phyloP scores from a whole-genome alignment of 2,797 vertebrate genomes.

The Amphiprion clarkii region DNA sequence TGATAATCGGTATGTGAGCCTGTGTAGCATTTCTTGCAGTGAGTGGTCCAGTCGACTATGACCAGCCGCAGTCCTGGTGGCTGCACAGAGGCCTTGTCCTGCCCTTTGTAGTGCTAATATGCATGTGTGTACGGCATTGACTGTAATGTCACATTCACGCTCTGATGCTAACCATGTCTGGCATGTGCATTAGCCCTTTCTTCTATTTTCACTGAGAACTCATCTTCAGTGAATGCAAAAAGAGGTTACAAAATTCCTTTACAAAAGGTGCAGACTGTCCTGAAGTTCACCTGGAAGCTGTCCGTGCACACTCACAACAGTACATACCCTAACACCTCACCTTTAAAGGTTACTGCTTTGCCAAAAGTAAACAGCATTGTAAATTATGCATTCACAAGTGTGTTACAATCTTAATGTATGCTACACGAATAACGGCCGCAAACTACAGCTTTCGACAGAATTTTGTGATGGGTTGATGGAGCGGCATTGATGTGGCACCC shows the following conservation, averaged over 20 bases:
- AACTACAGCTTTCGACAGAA: constrained; percentile 47
- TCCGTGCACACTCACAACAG: constrained; percentile 1
- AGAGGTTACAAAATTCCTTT: constrained; percentile 45
- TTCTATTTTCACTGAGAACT: constrained; percentile 58
- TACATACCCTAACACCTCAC: not conserved
- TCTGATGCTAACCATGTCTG: constrained; percentile 70
- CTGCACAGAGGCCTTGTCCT: constrained; percentile 18
- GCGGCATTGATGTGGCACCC: constrained; percentile 57
- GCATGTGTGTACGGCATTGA: constrained; percentile 40
- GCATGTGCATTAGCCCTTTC: constrained; percentile 70
- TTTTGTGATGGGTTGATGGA: constrained; percentile 66
- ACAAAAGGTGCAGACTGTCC: constrained; percentile 19
- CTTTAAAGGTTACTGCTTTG: constrained; percentile 32
- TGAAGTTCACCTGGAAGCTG: not conserved
- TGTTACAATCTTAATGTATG: constrained; percentile 44
- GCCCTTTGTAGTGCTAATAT: constrained; percentile 30
- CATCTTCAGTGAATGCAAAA: constrained; percentile 37
- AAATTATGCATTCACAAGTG: constrained; percentile 46
- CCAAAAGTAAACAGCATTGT: constrained; percentile 26
- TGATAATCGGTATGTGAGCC: not conserved
- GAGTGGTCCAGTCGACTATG: constrained; percentile 20
- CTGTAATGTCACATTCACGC: constrained; percentile 66
- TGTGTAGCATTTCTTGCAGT: not conserved
- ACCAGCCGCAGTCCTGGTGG: constrained; percentile 9
- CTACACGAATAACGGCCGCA: constrained; percentile 64